Conservation (phyloP, 2,113 vertebrate species). For the Merops nubicus region DNA sequence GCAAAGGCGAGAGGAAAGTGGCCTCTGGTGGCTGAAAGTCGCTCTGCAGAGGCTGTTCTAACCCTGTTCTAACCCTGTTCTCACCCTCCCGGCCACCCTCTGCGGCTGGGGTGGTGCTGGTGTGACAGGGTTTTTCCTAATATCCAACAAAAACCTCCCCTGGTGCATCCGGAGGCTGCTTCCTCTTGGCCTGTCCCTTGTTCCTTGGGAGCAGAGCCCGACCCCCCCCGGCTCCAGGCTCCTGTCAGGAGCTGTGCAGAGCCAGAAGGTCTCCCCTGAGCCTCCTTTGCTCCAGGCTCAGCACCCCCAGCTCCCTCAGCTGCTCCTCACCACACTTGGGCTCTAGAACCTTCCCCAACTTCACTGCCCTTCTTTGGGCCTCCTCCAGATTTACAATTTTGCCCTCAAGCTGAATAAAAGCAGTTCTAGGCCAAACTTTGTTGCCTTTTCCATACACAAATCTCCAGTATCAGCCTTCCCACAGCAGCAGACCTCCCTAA, state of each 20-base stretch:
- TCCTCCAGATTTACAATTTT: background rate
- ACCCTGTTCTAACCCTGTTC: no score
- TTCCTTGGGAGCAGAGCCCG: background rate
- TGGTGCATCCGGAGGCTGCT: background rate
- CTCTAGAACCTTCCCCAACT: background rate
- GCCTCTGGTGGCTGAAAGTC: constrained; percentile 1
- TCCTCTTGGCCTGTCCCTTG: background rate
- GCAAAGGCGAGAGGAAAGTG: background rate
- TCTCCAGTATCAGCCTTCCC: background rate
- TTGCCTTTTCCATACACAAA: fast-evolving
- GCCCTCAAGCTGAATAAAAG: background rate
- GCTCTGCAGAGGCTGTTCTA: no score
- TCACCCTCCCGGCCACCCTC: no score
- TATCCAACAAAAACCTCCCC: background rate
- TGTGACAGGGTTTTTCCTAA: background rate
- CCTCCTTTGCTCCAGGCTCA: background rate
- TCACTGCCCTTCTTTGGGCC: background rate
- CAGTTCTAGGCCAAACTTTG: fast-evolving
- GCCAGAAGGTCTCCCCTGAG: background rate
- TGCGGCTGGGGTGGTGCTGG: no score
- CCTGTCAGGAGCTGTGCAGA: background rate
- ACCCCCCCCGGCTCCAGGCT: background rate
- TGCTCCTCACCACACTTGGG: background rate
- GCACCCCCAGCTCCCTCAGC: background rate
- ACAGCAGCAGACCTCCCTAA: background rate